Base-by-base conservation (phyloP, 2,888 invertebrate species). In the Ctena decussata region DNA sequence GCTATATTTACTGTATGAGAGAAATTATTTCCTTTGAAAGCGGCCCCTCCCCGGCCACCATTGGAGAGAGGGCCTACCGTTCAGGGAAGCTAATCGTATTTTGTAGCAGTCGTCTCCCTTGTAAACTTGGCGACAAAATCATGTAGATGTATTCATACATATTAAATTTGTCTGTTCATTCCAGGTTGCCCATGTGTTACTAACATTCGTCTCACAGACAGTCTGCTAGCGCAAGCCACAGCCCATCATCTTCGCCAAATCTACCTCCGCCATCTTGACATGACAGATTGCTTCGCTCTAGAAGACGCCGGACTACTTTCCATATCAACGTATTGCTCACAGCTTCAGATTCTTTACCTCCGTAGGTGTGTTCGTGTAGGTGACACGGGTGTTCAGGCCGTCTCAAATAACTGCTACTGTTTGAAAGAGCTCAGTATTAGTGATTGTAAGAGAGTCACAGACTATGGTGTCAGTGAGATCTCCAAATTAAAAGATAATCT, bases 321-420 rank as follows among this genome's bases (percentile, higher is more conserved):
- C 69, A 97, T 98, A 75, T 97, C 98, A 15, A 97, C 98, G 89
- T 98, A 98, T 92, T 98, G 98, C 96, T 98, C 98, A 0, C 98
- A 98, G 91, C 96, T 99, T 86, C 97, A 97, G 91, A 98, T 98
- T 96, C 96, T 99, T 73, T 99, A 98, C 96, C 96, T 99, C 84
- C 97, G 99, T 91, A 97, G 98, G 94, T 99, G 99, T 96, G 97
- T 97, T 94, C 97, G 98, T 96, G 97, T 99, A 94, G 98, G 98
- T 94, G 98, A 99, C 96, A 97, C 98, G 89, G 98, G 98, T 84
- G 97, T 99, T n/a, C 97, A 98, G 95, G 98, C 98, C 96, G 97
- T 99, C 89, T 98, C 98, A 35, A 98, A 98, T 87, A 98, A 98
- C 96, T 98, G 98, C 95, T 96, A 97, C 35, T 97, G 97, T 77